Evolutionary conservation across 2,113 vertebrate species (phyloP), one percentile per base, ranked within the genome.

Genomic region (Paratilapia polleni): DNA sequence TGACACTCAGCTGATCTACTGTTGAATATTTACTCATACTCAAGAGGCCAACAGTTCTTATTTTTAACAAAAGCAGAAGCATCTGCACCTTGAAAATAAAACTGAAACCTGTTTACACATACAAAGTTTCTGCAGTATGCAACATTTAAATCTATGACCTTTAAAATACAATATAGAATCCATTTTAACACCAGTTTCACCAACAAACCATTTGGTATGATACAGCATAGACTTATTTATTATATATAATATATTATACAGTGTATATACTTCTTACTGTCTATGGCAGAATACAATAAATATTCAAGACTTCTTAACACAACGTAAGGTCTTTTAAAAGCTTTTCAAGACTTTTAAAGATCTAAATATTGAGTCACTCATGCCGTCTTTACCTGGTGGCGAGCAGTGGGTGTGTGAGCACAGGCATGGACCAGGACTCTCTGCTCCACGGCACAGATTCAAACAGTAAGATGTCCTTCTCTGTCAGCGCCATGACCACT

Each of bases 401-500:
- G 4, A 99, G 95, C 78, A 99, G 96, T 0, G 98, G 97, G 92
- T 98, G 97, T 80, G 97, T 98, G 82, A 97, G 96, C 89, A 97
- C 95, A 0, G 98, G 98, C 0, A 95, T 92, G n/a, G 96, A 96
- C 98, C 98, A 99, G 59, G 96, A 95, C 1, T 99, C 98, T 81
- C 96, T 87, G 75, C 95, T 98, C 97, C 98, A 98, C 1, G 98
- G 98, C 95, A 99, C 97, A 0, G 96, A 96, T 0, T 98, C 97
- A 24, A 98, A 99, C 17, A 99, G 96, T 90, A 98, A 94, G 92
- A 99, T 95, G 93, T 99, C 98, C 91, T 98, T 99, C 92, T 99
- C 98, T 0, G 98, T 99, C 90, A 99, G 94, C 0, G 97, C 98
- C 96, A 99, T 96, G 56, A 99, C 96, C 4, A 97, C 91, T 0